phyloP scores from a whole-genome alignment of 1,140 invertebrate species.

The Drosophila neocordata region DNA sequence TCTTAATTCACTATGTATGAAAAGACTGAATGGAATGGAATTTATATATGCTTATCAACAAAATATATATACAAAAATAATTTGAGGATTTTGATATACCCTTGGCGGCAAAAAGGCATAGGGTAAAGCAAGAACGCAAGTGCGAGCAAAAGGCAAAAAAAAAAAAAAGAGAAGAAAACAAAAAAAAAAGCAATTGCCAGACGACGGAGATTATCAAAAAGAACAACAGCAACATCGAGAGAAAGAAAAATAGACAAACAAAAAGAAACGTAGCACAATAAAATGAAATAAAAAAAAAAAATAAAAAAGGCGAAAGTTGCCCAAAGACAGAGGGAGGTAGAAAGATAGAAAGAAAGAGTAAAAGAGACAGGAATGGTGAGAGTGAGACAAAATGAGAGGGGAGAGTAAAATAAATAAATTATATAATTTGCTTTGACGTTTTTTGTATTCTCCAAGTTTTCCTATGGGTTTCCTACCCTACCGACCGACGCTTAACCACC shows the following conservation, averaged over 20 bases:
- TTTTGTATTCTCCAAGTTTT: slow-evolving; percentile 17
- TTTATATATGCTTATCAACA: too few species aligned
- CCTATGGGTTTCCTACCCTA: not conserved
- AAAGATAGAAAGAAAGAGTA: not conserved
- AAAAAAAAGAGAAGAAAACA: too few species aligned
- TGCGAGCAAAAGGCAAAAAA: slow-evolving; percentile 49
- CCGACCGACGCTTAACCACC: not conserved
- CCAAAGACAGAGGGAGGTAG: slow-evolving; percentile 6
- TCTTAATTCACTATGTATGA: too few species aligned
- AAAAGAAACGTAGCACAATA: slow-evolving; percentile 26
- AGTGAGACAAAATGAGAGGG: slow-evolving; percentile 15
- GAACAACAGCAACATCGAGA: not conserved
- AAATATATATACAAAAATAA: too few species aligned
- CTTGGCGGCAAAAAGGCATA: not conserved
- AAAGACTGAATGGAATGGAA: too few species aligned
- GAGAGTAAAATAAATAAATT: slow-evolving; percentile 71
- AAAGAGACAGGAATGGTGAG: slow-evolving; percentile 1
- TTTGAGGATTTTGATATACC: not conserved
- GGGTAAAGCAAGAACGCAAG: not conserved
- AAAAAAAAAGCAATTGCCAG: slow-evolving; percentile 60
- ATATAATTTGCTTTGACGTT: slow-evolving; percentile 70
- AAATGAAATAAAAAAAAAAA: slow-evolving; percentile 15
- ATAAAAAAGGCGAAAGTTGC: slow-evolving; percentile 20
- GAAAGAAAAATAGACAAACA: slow-evolving; percentile 20
- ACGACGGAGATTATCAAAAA: slow-evolving; percentile 58